A percentile compares a stretch with the other conserved stretches of the same genome.
phyloP scores from a whole-genome alignment of 2,797 vertebrate species.

The Etheostoma nigrum region DNA sequence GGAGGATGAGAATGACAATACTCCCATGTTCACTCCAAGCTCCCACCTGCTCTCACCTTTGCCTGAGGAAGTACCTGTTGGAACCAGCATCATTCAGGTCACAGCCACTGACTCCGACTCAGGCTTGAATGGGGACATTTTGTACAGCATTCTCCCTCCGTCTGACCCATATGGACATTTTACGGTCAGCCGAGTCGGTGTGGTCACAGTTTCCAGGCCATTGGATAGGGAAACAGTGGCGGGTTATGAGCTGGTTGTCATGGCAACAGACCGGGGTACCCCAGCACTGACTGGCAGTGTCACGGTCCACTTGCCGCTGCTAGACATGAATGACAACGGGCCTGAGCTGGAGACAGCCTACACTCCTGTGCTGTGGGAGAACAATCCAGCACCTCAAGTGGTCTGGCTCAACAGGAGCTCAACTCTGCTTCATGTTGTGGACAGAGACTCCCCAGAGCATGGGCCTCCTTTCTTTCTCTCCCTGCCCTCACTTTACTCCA shows the following conservation, averaged over 20 bases:
- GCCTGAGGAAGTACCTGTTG: constrained; percentile 84
- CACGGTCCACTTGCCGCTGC: constrained; percentile 85
- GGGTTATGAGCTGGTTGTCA: constrained; percentile 85
- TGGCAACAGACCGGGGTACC: constrained; percentile 88
- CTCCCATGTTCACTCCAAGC: constrained; percentile 85
- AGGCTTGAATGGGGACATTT: constrained; percentile 85
- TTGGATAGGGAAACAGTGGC: constrained; percentile 86
- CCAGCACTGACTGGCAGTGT: constrained; percentile 86
- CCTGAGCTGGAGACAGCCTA: constrained; percentile 88
- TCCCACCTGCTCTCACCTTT: constrained; percentile 81
- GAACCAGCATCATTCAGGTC: constrained; percentile 85
- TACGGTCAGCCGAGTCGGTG: constrained; percentile 81
- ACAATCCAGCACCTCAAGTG: constrained; percentile 84
- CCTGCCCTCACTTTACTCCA: constrained; percentile 79
- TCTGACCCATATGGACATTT: constrained; percentile 87
- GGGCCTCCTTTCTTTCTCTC: constrained; percentile 89
- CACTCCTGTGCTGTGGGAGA: constrained; percentile 90
- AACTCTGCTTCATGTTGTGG: constrained; percentile 85
- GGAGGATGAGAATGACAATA: constrained; percentile 91
- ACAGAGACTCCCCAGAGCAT: constrained; percentile 87
- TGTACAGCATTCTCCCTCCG: constrained; percentile 85
- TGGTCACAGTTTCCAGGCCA: constrained; percentile 81
- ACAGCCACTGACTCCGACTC: constrained; percentile 88
- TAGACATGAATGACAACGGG: constrained; percentile 93
- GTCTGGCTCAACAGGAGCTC: constrained; percentile 88